Base-by-base conservation (phyloP, 2,888 invertebrate genomes). In the Conops quadrifasciatus region DNA sequence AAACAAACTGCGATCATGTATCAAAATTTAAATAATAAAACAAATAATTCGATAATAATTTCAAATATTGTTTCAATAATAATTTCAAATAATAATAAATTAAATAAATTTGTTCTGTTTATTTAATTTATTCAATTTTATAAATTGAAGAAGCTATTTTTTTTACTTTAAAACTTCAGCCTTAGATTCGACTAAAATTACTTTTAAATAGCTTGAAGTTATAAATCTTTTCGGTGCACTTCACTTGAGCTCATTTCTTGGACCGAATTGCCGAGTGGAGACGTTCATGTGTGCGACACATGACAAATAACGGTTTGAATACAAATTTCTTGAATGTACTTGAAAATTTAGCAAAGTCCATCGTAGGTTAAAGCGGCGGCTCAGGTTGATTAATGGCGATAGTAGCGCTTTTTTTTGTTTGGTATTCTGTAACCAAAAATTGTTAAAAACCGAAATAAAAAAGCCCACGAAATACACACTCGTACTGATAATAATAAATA, bases 311-410 rank as follows among this genome's bases (percentile, higher is more conserved):
- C n/a, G 45, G 16, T 24, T 4, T 58, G 67, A 58, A 60, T 67
- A 59, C 49, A 16, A 67, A 67, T 67, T 30, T 45, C 11, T 45
- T 47, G 28, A 30, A 26, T 47, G 58, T 49, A 67, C 67, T 67
- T 59, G 67, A 47, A 28, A 49, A 28, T 49, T n/a, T 26, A 9
- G 1, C 28, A 56, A 36, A 53, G 3, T 30, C 49, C 36, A 56
- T 30, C 26, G 24, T 28, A n/a, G 30, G 19, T 53, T 36, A 13
- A 51, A 53, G 7, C 11, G 28, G 30, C 28, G 36, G 9, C 9
- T 36, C 9, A 36, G 4, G 36, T 36, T 36, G 36, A 36, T 19
- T 30, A 30, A 62, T 60, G 28, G n/a, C 16, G 16, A n/a, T 30
- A 30, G 11, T 24, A 59, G 9, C 59, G 28, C 28, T 24, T 26